Evolutionary conservation across 2,888 invertebrate genomes (phyloP).

Genomic region (Dusona sp.): DNA sequence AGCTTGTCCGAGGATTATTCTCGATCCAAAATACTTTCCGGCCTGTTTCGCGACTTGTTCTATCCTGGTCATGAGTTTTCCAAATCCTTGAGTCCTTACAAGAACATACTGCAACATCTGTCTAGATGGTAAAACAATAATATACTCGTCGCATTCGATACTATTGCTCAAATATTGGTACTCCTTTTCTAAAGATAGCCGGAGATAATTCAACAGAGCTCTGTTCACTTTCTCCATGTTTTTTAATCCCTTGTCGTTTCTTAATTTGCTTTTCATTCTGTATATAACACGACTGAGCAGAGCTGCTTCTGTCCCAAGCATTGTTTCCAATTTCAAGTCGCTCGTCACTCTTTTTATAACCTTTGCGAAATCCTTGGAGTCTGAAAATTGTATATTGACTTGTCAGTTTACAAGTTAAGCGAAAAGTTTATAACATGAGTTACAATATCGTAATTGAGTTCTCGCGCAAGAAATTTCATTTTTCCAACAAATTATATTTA

Average conservation of each 20-base stretch:
- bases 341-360: slow-evolving; percentile 70
- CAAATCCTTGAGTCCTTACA: slow-evolving; percentile 86
- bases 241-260: slow-evolving; percentile 87
- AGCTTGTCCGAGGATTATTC: slow-evolving; percentile 86
- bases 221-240: slow-evolving; percentile 86
- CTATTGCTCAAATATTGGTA: slow-evolving; percentile 75
- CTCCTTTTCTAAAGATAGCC: slow-evolving; percentile 85
- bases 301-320: slow-evolving; percentile 86
- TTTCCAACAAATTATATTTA: neutral
- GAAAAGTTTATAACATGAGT: neutral
- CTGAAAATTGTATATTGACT: slow-evolving; percentile 68
- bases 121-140: slow-evolving; percentile 86
- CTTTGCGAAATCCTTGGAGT: slow-evolving; percentile 70
- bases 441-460: neutral
- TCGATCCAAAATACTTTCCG: slow-evolving; percentile 85
- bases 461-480: too few species aligned
- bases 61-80: slow-evolving; percentile 86
- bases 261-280: slow-evolving; percentile 87
- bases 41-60: slow-evolving; percentile 85
- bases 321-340: slow-evolving; percentile 83
- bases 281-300: slow-evolving; percentile 87
- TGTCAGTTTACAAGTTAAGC: neutral
- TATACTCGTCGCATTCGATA: slow-evolving; percentile 76
- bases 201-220: slow-evolving; percentile 86
- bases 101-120: slow-evolving; percentile 87